Conservation (phyloP, 2,888 invertebrate species). For the Junonia oenone region DNA sequence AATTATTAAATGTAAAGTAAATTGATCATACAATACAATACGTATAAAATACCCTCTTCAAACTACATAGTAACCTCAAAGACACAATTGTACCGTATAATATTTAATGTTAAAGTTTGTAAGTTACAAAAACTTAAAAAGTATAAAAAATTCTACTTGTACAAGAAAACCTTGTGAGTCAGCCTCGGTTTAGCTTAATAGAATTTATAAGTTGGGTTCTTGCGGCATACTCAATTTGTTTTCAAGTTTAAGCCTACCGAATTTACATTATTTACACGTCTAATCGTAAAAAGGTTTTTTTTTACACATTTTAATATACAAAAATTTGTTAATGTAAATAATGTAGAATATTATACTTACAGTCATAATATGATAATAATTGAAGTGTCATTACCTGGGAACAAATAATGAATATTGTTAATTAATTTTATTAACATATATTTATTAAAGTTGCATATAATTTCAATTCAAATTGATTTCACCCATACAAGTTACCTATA, state of each 20-base stretch:
- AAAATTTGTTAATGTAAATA: not conserved
- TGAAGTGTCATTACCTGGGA: too few species aligned
- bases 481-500: too few species aligned
- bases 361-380: not conserved
- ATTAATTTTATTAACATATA: too few species aligned
- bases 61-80: too few species aligned
- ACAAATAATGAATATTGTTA: too few species aligned
- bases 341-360: not conserved
- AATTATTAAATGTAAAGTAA: too few species aligned
- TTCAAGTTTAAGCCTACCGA: slow-evolving; percentile 1
- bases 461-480: too few species aligned
- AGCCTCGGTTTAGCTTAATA: slow-evolving; percentile 40
- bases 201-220: slow-evolving; percentile 29
- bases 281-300: not conserved
- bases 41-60: too few species aligned
- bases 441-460: too few species aligned
- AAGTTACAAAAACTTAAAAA: not conserved
- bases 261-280: not conserved
- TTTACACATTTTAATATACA: not conserved
- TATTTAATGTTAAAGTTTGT: not conserved
- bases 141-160: not conserved
- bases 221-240: slow-evolving; percentile 1
- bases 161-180: slow-evolving; percentile 41
- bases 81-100: too few species aligned
- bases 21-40: too few species aligned